Evolutionary conservation across 2,797 vertebrate genomes (phyloP).

Genomic region (Psittacula derbiana): DNA sequence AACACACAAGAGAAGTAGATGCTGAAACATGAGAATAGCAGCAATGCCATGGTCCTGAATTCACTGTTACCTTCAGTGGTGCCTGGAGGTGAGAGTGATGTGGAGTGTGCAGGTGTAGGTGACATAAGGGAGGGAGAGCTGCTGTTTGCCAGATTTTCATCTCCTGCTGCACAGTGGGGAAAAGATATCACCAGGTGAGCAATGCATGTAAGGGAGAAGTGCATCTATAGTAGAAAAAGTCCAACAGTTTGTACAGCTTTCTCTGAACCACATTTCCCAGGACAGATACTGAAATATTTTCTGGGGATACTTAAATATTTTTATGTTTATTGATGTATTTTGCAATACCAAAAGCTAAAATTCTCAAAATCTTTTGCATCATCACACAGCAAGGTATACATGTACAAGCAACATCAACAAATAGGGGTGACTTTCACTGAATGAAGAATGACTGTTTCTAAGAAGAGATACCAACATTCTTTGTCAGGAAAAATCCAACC

Average conservation of each 20-base stretch:
- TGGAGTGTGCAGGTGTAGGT: constrained; percentile 31
- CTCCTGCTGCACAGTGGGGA: background rate
- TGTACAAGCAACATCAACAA: background rate
- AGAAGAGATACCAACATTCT: background rate
- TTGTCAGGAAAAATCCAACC: background rate
- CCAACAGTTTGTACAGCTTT: background rate
- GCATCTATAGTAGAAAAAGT: background rate
- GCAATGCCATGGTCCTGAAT: fast-evolving
- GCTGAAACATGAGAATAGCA: background rate
- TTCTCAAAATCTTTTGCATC: background rate
- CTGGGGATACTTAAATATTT: background rate
- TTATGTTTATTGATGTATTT: background rate
- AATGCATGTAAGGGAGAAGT: background rate
- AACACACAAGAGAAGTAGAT: background rate
- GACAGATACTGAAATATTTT: background rate
- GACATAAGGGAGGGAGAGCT: background rate
- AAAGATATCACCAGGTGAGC: background rate
- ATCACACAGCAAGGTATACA: background rate
- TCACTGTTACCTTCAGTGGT: background rate
- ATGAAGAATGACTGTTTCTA: background rate
- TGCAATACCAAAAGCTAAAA: background rate
- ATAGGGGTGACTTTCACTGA: background rate
- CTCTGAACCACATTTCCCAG: background rate
- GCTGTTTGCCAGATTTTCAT: background rate
- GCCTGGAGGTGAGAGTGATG: background rate